Conservation (phyloP, 2,797 vertebrate species). For the Cyclura pinguis region DNA sequence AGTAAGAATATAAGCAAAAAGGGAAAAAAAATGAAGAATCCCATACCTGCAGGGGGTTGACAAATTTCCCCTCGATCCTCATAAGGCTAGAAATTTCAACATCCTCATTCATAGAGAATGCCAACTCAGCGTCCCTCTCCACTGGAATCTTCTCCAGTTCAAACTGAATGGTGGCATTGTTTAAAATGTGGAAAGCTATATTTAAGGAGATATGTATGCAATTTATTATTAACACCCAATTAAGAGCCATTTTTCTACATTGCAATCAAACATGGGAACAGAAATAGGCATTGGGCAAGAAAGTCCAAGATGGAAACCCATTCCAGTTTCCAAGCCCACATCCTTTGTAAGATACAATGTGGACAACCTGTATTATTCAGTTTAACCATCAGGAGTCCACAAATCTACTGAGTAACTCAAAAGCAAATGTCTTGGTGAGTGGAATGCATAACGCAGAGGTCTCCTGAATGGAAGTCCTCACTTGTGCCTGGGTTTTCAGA, state of each 20-base stretch:
- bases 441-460: neutral
- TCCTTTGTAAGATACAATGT: neutral
- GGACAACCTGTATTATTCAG: neutral
- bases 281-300: neutral
- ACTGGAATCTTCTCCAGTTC: constrained; percentile 91
- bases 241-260: neutral
- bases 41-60: constrained; percentile 93
- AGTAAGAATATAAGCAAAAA: too few species aligned
- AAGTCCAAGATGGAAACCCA: neutral
- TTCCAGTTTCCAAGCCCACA: neutral
- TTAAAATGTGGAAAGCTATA: constrained; percentile 95
- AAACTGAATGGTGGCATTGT: constrained; percentile 95
- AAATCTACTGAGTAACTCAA: neutral
- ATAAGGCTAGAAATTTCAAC: constrained; percentile 86
- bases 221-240: neutral
- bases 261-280: too few species aligned
- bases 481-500: neutral
- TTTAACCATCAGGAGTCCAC: neutral
- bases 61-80: constrained; percentile 92
- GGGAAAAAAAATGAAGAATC: neutral
- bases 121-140: constrained; percentile 81
- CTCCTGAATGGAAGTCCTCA: too few species aligned
- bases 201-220: neutral
- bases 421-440: neutral
- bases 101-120: constrained; percentile 84